Percentiles rank a stretch among this genome's conserved stretches.
Conservation (phyloP, 1,140 invertebrate species). For the Drosophila virilis region DNA sequence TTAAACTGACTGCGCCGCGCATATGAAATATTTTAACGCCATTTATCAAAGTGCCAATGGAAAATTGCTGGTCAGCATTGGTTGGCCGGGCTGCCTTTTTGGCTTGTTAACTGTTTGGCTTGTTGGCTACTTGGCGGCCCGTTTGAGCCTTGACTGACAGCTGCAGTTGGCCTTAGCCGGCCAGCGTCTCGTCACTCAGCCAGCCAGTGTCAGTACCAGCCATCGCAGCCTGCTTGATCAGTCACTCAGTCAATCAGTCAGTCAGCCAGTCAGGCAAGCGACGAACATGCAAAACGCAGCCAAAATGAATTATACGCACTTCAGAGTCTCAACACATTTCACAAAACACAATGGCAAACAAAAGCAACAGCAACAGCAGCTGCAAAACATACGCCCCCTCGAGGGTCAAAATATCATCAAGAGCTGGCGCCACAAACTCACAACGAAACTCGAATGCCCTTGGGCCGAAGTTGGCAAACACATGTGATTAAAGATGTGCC, state of each 20-base stretch:
- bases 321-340: slow-evolving; percentile 67
- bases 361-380: slow-evolving; percentile 34
- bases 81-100: not conserved
- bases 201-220: slow-evolving; percentile 29
- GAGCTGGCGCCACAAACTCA: slow-evolving; percentile 41
- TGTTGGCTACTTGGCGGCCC: slow-evolving; percentile 43
- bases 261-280: slow-evolving; percentile 8
- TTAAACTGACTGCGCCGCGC: slow-evolving; percentile 47
- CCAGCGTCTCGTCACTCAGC: slow-evolving; percentile 28
- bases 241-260: slow-evolving; percentile 14
- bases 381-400: slow-evolving; percentile 21
- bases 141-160: slow-evolving; percentile 53
- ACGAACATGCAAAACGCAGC: slow-evolving; percentile 46
- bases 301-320: slow-evolving; percentile 78
- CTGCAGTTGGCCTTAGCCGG: slow-evolving; percentile 42
- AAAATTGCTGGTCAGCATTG: slow-evolving; percentile 34
- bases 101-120: slow-evolving; percentile 9
- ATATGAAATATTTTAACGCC: slow-evolving; percentile 79
- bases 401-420: slow-evolving; percentile 22
- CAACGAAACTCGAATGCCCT: slow-evolving; percentile 59
- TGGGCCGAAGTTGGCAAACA: slow-evolving; percentile 12
- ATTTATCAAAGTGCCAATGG: slow-evolving; percentile 72
- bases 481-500: slow-evolving; percentile 11
- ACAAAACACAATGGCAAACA: slow-evolving; percentile 46
- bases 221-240: slow-evolving; percentile 34